Base-by-base conservation (phyloP, 2,888 invertebrate genomes). In the Patella depressa region DNA sequence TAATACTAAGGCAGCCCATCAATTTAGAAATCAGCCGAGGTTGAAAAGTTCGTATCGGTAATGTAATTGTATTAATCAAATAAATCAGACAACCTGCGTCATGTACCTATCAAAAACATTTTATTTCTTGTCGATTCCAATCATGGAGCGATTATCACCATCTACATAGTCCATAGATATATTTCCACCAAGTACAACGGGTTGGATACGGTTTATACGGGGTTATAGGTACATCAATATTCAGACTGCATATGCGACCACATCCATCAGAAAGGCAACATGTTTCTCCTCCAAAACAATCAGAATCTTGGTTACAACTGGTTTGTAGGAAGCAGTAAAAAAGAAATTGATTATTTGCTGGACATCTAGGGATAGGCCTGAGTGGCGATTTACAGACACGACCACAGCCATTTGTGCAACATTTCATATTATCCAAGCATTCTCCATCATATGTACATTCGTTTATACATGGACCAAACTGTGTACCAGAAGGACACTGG, bases 111-210 rank as follows among this genome's bases (percentile, higher is more conserved):
- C 45, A 45, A 45, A 45, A 45, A 9, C 3, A 45, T 9, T 45
- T 45, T 45, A 45, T 45, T 45, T 45, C 45, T 45, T 45, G 45
- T 45, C 45, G 45, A 45, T 45, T 45, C 45, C 9, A 45, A 45
- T 45, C 34, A 34, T 5, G 34, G 34, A 34, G 7, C 34, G 34
- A 34, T 34, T 34, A 34, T 34, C 45, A 65, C 12, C 24, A 19
- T 9, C 24, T n/a, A 19, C 65, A 65, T 65, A 24, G 12, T 3
- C 65, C 65, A 24, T 65, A 65, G 3, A 65, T 65, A 24, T 24
- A 65, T 14, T 65, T 65, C 65, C 65, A 65, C 65, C 65, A 65
- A 65, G 19, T 19, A 65, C 65, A 65, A 19, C 65, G 65, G 9
- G 24, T 24, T 24, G 65, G 65, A 45, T 45, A 45, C 45, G 45